Conservation (phyloP, 2,113 vertebrate genomes). For the Tachuris rubrigastra region DNA sequence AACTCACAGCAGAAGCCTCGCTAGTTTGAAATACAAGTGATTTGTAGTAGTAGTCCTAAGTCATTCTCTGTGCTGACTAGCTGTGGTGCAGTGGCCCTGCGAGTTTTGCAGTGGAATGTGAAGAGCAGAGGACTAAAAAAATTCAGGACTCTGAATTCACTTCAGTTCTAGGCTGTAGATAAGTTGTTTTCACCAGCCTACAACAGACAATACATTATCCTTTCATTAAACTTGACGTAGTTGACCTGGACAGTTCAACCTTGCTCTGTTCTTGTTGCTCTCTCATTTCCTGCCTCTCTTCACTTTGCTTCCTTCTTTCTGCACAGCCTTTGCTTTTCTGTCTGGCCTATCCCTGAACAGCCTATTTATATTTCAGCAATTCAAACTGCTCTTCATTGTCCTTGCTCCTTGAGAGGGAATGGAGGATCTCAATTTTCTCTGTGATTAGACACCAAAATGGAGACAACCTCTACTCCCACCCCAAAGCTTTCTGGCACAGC, state of each 20-base stretch:
- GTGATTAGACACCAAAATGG: neutral
- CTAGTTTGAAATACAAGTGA: neutral
- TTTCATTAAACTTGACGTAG: neutral
- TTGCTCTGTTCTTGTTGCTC: neutral
- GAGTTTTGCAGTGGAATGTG: neutral
- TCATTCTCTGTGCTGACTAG: neutral
- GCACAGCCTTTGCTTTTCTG: neutral
- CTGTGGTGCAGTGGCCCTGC: neutral
- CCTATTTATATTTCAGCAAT: conserved; percentile 8
- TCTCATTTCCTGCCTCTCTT: neutral
- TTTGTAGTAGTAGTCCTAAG: neutral
- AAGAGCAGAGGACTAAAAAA: neutral
- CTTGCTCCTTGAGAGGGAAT: conserved; percentile 30
- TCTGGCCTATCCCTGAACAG: neutral
- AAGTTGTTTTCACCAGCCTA: neutral
- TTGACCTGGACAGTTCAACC: neutral
- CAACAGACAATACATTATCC: neutral
- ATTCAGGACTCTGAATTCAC: neutral
- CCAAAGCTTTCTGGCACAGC: neutral
- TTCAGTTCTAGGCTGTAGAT: neutral
- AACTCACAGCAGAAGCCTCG: neutral
- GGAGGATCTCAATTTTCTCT: conserved; percentile 17
- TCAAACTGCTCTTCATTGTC: neutral
- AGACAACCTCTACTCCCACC: neutral
- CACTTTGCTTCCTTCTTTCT: neutral